Conservation (phyloP, 1,140 invertebrate species). For the Gyrodactylus bullatarudis region DNA sequence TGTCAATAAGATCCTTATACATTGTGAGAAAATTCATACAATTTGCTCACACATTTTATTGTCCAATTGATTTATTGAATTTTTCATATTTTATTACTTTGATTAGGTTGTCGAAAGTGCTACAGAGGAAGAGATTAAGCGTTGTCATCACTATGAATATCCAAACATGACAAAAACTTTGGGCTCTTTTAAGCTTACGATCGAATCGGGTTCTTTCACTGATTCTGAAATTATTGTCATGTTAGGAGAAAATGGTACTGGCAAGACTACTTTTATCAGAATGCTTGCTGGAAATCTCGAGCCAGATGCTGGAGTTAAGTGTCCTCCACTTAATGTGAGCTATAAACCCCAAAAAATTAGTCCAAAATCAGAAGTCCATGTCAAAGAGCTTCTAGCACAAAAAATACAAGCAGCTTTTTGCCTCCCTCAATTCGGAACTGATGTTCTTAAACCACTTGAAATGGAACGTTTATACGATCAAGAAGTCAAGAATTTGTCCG, state of each 20-base stretch:
- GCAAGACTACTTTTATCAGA: conserved; percentile 92
- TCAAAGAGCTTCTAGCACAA: conserved; percentile 57
- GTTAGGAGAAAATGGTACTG: conserved; percentile 92
- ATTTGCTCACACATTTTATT: too few relatives aligned
- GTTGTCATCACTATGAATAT: conserved; percentile 79
- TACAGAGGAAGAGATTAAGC: conserved; percentile 74
- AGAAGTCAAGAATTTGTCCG: conserved; percentile 75
- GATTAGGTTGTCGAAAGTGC: conserved; percentile 44
- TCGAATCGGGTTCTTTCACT: conserved; percentile 67
- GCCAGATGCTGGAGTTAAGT: conserved; percentile 45
- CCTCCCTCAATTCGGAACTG: conserved; percentile 88
- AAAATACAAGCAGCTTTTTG: conserved; percentile 82
- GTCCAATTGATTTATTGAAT: not conserved
- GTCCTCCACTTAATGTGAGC: conserved; percentile 43
- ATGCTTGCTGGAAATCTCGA: conserved; percentile 77
- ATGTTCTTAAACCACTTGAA: conserved; percentile 74
- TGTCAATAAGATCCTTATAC: too few relatives aligned
- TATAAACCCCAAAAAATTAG: conserved; percentile 99
- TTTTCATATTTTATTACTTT: not conserved
- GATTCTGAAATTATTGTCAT: conserved; percentile 96
- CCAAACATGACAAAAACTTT: conserved; percentile 37
- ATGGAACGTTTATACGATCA: conserved; percentile 78
- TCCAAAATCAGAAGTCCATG: conserved; percentile 69
- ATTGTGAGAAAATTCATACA: too few relatives aligned
- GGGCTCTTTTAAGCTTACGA: conserved; percentile 36